phyloP scores from a whole-genome alignment of 23 tunicate genomes.

The Botrylloides violaceus region DNA sequence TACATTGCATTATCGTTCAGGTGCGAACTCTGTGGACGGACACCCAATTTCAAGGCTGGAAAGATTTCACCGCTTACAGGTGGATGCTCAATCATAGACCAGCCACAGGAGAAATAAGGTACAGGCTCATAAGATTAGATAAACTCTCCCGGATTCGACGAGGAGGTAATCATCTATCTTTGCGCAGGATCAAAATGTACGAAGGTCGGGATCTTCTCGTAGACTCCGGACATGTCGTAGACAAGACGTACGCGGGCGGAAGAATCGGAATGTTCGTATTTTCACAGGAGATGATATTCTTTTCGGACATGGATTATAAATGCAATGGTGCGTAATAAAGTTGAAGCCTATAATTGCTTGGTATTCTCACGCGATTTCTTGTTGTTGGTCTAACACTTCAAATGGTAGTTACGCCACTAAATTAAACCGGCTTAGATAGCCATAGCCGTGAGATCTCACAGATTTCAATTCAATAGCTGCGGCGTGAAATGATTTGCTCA shows the following conservation, averaged over 20 bases:
- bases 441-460: too few species aligned
- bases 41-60: conserved; percentile 61
- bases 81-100: conserved; percentile 96
- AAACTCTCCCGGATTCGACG: too few species aligned
- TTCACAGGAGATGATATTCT: conserved; percentile 91
- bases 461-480: too few species aligned
- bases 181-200: conserved; percentile 74
- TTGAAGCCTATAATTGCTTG: too few species aligned
- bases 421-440: too few species aligned
- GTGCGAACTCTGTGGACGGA: conserved; percentile 86
- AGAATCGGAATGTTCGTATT: conserved; percentile 74
- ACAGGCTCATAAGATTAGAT: too few species aligned
- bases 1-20: too few species aligned
- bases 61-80: conserved; percentile 70
- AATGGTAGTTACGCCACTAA: too few species aligned
- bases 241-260: conserved; percentile 85
- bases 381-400: too few species aligned
- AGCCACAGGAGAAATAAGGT: conserved; percentile 77
- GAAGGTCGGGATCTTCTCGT: conserved; percentile 69
- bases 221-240: conserved; percentile 79
- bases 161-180: too few species aligned
- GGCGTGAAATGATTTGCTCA: too few species aligned
- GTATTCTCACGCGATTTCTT: too few species aligned
- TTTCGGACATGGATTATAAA: conserved; percentile 84
- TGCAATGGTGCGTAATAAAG: conserved; percentile 73